phyloP scores from a whole-genome alignment of 2,113 vertebrate genomes.

The Myotis davidii region DNA sequence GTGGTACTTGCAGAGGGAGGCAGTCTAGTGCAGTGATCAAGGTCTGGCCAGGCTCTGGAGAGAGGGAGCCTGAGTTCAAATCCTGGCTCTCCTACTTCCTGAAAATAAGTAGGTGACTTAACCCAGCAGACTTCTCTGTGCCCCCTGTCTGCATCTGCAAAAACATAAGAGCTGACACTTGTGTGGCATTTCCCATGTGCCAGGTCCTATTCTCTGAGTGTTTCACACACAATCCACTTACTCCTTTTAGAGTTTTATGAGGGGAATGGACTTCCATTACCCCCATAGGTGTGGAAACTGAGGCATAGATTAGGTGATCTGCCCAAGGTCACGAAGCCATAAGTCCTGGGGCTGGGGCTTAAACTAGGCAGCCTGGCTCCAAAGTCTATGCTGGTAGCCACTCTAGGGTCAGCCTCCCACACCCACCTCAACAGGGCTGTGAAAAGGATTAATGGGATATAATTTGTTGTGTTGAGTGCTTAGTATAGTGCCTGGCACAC shows the following conservation, averaged over 20 bases:
- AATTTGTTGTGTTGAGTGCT: neutral
- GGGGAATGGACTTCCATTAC: neutral
- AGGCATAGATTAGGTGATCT: neutral
- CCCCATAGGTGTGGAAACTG: neutral
- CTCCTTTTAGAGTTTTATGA: neutral
- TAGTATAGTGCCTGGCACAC: neutral
- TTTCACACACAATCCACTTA: too few species aligned
- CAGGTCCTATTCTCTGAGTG: neutral
- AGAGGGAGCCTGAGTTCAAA: neutral
- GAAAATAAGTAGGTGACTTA: neutral
- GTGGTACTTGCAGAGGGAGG: neutral
- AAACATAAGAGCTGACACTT: neutral
- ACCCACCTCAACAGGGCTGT: neutral
- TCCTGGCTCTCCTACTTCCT: neutral
- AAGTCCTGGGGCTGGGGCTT: neutral
- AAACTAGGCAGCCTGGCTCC: neutral
- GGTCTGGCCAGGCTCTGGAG: neutral
- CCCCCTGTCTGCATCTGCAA: neutral
- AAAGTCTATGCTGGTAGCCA: neutral
- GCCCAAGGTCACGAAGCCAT: neutral
- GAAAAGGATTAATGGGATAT: neutral
- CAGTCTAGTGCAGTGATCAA: neutral
- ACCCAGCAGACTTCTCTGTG: neutral
- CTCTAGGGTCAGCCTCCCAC: neutral
- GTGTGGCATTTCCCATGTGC: neutral